These are phyloP conservation scores for Urocitellus parryii DNA, from an alignment of 2,113 vertebrate genomes.

Conservation along the genomic window DNA sequence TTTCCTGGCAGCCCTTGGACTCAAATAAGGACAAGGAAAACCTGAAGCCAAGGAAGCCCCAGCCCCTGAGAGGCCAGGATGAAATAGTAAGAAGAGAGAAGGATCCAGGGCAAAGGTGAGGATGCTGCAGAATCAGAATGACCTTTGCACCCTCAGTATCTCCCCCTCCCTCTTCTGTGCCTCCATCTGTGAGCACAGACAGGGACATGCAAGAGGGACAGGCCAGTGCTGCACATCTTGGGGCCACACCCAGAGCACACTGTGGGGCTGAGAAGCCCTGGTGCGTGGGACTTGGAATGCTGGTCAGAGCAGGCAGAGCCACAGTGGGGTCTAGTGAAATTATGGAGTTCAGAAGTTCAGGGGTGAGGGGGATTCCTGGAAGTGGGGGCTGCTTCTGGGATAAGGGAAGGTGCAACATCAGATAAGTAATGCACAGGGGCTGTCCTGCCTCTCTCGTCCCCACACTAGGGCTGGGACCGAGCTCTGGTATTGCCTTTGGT, in stretches of 20 bases:
- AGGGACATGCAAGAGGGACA: no score
- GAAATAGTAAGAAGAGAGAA: neutral
- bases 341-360: neutral
- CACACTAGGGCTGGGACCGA: no score
- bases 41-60: no score
- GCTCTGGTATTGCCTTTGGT: neutral
- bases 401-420: neutral
- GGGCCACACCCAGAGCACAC: no score
- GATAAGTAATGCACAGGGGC: no score
- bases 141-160: accelerated
- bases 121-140: accelerated
- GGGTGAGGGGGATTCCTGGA: neutral
- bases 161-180: accelerated
- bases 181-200: neutral
- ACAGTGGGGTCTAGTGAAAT: neutral
- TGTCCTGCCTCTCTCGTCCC: neutral
- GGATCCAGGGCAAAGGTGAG: neutral
- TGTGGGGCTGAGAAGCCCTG: neutral
- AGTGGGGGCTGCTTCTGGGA: neutral
- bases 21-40: no score
- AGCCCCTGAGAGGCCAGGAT: no score
- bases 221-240: accelerated
- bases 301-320: neutral
- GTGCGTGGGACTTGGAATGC: neutral
- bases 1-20: no score